Base-by-base conservation (phyloP, 2,888 invertebrate species). In the Entomobrya multifasciata region DNA sequence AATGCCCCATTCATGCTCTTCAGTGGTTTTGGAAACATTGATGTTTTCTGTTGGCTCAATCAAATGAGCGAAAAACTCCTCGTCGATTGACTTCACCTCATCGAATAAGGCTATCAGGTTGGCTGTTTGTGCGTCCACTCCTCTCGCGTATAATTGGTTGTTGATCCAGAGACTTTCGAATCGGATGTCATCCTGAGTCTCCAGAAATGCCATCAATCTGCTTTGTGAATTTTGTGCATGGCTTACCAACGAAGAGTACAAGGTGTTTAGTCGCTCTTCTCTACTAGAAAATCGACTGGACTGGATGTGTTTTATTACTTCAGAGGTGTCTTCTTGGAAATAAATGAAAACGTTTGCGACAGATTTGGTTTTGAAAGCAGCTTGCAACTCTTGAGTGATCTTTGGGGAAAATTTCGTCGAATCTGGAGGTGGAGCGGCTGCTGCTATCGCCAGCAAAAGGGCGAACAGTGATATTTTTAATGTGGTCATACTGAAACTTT, bases 141-240 rank as follows among this genome's bases (percentile, higher is more conserved):
- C 22, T 17, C 49, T 65, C 15, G 81, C 52, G 52, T 55, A 85
- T 13, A 87, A 27, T 27, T 67, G 67, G 47, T 87, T 87, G 11
- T 22, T 77, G 10, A 88, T 85, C 88, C 85, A 88, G 6, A 84
- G 81, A 27, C 67, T 78, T 17, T 77, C 67, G 10, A 44, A 82
- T 10, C 60, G 11, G 0, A 82, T 22, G 52, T 0, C 41, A 17
- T 25, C 41, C 57, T 41, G 30, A n/a, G 55, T 57, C 6, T 20
- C 36, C 22, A 77, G 22, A 15, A 41, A 77, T 0, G 30, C 8
- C 15, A 10, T 49, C 20, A 87, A 57, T 2, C 25, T 44, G 6
- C 22, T 57, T 55, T 89, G 89, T 25, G 85, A 72, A 1, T n/a
- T 8, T 15, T 30, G 78, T 10, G 88, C 86, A 44, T 80, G 83